A percentile compares a stretch with the other conserved stretches of the same genome.
phyloP scores from a whole-genome alignment of 2,113 vertebrate species.

The Grammomys surdaster region DNA sequence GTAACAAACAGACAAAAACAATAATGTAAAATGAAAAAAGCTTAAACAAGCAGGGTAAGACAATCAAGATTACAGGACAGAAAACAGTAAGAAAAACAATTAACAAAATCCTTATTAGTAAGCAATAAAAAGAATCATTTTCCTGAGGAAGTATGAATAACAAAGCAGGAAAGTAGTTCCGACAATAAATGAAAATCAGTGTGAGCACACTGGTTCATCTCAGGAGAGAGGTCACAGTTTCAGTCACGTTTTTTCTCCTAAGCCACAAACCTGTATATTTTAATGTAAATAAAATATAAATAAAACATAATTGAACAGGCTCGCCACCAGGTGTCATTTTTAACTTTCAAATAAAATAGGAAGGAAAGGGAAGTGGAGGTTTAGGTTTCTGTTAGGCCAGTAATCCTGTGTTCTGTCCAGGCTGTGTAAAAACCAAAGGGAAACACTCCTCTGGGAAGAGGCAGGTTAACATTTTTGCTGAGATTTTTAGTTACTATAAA shows the following conservation, averaged over 20 bases:
- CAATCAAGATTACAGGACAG: neutral
- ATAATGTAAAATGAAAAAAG: neutral
- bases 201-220: neutral
- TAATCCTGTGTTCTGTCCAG: too few relatives aligned
- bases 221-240: neutral
- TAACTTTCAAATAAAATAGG: conserved; percentile 6
- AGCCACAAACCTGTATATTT: neutral
- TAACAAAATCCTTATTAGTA: neutral
- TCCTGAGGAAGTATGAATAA: neutral
- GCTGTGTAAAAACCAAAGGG: neutral
- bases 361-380: neutral
- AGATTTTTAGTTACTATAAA: conserved; percentile 30
- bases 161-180: neutral
- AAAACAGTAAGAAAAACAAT: neutral
- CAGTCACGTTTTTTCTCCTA: conserved; percentile 8
- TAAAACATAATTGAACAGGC: conserved; percentile 53
- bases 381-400: neutral
- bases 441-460: neutral
- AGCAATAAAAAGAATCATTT: neutral
- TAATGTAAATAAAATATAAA: conserved; percentile 12
- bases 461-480: neutral
- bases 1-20: neutral
- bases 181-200: neutral
- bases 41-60: neutral
- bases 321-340: conserved; percentile 78